Evolutionary conservation across 2,797 vertebrate species (phyloP).

Genomic region (Anolis apletophallus): DNA sequence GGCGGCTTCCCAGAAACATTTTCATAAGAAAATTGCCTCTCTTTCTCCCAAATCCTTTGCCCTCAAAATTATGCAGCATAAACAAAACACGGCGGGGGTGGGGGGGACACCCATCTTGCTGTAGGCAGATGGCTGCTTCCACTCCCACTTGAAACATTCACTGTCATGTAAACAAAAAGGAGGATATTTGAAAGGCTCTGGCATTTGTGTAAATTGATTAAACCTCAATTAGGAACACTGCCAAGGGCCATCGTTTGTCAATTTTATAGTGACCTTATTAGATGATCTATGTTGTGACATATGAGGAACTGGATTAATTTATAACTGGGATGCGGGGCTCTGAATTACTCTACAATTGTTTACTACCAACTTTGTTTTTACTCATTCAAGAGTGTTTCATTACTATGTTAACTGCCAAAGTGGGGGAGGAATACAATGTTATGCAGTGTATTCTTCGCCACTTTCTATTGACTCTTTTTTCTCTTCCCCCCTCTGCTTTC

Average conservation of each 20-base stretch:
- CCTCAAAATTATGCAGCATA: slow-evolving; percentile 15
- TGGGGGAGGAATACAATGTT: background rate
- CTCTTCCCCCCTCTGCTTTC: background rate
- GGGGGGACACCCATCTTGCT: background rate
- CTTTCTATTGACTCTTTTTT: background rate
- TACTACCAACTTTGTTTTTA: background rate
- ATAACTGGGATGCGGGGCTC: background rate
- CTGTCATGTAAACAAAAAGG: slow-evolving; percentile 8
- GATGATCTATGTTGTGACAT: slow-evolving; percentile 52
- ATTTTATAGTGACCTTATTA: slow-evolving; percentile 49
- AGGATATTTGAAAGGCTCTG: slow-evolving; percentile 45
- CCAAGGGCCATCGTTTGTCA: slow-evolving; percentile 38
- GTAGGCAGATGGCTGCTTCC: slow-evolving; percentile 10
- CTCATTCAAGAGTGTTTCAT: background rate
- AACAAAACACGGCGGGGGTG: slow-evolving; percentile 19
- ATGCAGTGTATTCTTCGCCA: background rate
- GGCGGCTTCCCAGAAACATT: slow-evolving; percentile 13
- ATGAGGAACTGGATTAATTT: slow-evolving; percentile 51
- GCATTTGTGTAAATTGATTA: slow-evolving; percentile 43
- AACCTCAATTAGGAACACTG: slow-evolving; percentile 56
- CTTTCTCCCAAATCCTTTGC: slow-evolving; percentile 24
- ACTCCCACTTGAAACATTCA: slow-evolving; percentile 27
- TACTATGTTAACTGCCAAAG: background rate
- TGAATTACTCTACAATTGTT: slow-evolving; percentile 6
- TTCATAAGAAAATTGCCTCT: slow-evolving; percentile 44